These are phyloP conservation scores for Clupea harengus DNA, from an alignment of 2,113 vertebrate genomes.

Conservation along the genomic window DNA sequence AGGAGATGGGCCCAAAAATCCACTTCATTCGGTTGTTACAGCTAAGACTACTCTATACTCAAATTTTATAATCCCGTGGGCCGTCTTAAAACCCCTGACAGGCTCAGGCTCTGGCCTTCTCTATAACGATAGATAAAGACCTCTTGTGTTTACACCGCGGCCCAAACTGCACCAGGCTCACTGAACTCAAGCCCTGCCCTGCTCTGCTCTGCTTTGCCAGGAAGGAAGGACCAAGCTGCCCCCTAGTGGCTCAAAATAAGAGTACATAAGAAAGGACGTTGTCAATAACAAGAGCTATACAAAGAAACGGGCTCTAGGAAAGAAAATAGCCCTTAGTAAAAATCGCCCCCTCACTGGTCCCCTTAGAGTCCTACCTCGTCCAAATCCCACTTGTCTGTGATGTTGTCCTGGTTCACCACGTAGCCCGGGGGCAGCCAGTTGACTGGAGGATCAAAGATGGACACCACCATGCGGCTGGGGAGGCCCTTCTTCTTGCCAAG, in stretches of 20 bases:
- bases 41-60: constrained; percentile 15
- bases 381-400: constrained; percentile 84
- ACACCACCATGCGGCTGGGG: constrained; percentile 98
- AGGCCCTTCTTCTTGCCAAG: constrained; percentile 98
- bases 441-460: constrained; percentile 96
- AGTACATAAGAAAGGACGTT: neutral
- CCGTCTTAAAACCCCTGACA: neutral
- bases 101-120: neutral
- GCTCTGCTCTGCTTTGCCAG: neutral
- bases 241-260: constrained; percentile 47
- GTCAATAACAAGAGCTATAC: neutral
- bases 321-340: no score
- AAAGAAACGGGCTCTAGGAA: no score
- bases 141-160: neutral
- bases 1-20: constrained; percentile 10
- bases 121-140: neutral
- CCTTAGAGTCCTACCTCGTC: constrained; percentile 80
- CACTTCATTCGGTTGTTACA: neutral
- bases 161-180: neutral
- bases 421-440: constrained; percentile 99
- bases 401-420: constrained; percentile 93
- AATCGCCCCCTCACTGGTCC: no score
- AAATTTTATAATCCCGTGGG: neutral
- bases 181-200: neutral
- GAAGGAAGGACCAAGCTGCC: constrained; percentile 48